Evolutionary conservation across 2,797 vertebrate genomes (phyloP).

Genomic region (Diglossa cyanea): DNA sequence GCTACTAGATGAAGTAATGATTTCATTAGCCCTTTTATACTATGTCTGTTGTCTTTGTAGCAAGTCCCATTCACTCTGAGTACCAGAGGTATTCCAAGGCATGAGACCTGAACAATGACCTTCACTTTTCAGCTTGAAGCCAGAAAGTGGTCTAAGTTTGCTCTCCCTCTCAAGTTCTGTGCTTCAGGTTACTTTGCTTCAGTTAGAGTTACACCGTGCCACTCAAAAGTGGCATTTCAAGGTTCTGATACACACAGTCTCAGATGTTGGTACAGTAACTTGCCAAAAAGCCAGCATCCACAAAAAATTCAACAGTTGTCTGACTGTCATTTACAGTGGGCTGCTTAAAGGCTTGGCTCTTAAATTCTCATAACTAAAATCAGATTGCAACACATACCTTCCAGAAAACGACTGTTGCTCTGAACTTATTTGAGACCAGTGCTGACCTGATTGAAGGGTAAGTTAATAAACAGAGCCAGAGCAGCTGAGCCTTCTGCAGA

Average conservation of each 20-base stretch:
- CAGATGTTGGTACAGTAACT: background rate
- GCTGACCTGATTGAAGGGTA: background rate
- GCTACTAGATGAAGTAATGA: background rate
- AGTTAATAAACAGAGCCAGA: background rate
- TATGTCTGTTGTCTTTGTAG: background rate
- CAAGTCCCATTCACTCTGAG: background rate
- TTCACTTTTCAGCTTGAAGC: background rate
- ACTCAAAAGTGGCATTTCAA: background rate
- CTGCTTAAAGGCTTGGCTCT: background rate
- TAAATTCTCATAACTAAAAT: background rate
- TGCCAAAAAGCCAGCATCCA: background rate
- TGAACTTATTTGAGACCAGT: background rate
- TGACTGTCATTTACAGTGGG: background rate
- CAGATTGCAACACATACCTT: background rate
- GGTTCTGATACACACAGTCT: background rate
- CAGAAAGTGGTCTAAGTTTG: background rate
- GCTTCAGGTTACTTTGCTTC: background rate
- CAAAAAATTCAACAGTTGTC: background rate
- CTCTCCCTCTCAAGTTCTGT: background rate
- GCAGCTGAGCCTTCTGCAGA: background rate
- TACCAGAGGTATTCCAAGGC: background rate
- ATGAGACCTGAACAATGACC: background rate
- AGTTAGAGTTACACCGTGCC: background rate
- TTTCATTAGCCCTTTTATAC: background rate
- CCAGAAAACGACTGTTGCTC: background rate